A percentile compares a stretch with the other conserved stretches of the same genome.
Conservation (phyloP, 1,140 invertebrate species). For the Carposina sasakii region DNA sequence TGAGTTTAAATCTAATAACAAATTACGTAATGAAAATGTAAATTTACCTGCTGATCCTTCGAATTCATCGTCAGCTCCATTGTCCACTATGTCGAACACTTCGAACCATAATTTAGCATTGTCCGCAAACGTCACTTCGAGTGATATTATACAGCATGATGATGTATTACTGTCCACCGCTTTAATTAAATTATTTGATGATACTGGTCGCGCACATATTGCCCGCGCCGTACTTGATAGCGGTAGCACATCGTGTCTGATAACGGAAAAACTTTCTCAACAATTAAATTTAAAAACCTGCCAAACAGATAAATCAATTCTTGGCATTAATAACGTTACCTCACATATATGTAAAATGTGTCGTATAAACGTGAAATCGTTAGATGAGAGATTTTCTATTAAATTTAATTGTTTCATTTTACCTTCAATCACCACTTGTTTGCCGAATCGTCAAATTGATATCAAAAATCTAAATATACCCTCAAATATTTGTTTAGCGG, state of each 20-base stretch:
- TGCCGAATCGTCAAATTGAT: not conserved
- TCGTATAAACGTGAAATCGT: not conserved
- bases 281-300: not conserved
- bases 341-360: constrained; percentile 18
- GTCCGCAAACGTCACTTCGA: not conserved
- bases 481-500: not conserved
- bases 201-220: not conserved
- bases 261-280: not conserved
- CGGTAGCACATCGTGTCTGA: not conserved
- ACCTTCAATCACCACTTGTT: not conserved
- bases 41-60: not conserved
- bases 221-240: not conserved
- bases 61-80: not conserved
- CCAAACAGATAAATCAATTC: not conserved
- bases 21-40: not conserved
- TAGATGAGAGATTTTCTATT: not conserved
- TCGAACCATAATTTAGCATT: not conserved
- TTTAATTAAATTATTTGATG: not conserved
- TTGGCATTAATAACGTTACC: not conserved
- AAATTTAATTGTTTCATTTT: not conserved
- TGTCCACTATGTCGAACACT: not conserved
- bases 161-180: not conserved
- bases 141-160: too few species aligned
- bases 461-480: not conserved
- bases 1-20: too few species aligned